phyloP scores from a whole-genome alignment of 2,888 invertebrate genomes.

The Malthinus seriepunctatus region DNA sequence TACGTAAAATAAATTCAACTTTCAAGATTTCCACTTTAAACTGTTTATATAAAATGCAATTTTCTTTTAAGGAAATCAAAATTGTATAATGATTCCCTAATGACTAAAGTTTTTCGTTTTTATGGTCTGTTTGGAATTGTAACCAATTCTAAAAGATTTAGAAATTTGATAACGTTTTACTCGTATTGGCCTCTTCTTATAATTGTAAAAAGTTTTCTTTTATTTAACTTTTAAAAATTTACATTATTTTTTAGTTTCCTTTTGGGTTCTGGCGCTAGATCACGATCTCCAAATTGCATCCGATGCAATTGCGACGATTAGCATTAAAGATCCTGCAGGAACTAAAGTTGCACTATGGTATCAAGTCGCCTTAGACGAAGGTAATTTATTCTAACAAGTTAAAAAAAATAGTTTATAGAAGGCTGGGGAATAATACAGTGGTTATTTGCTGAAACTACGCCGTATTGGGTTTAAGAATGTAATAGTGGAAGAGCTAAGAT shows the following conservation, averaged over 20 bases:
- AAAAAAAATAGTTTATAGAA: no score
- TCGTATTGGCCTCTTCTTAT: no score
- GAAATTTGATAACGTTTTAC: constrained; percentile 1
- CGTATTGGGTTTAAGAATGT: no score
- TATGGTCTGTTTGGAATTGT: constrained; percentile 7
- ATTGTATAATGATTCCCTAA: constrained; percentile 13
- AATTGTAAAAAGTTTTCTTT: no score
- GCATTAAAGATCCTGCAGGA: constrained; percentile 65
- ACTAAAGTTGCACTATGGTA: constrained; percentile 71
- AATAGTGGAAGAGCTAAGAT: no score
- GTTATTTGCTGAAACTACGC: no score
- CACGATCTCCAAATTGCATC: constrained; percentile 64
- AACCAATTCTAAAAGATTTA: constrained; percentile 10
- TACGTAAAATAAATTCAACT: no score
- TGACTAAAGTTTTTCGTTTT: constrained; percentile 14
- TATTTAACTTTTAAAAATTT: neutral
- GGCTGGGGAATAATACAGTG: no score
- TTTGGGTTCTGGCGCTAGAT: constrained; percentile 68
- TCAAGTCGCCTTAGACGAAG: constrained; percentile 66
- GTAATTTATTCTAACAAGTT: constrained; percentile 46
- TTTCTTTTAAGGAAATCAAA: neutral
- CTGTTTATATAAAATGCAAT: no score
- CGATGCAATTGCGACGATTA: constrained; percentile 62
- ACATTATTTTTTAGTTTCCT: constrained; percentile 60
- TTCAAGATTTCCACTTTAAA: no score